These are phyloP conservation scores for Lota lota DNA, from an alignment of 2,113 vertebrate species.

Conservation along the genomic window DNA sequence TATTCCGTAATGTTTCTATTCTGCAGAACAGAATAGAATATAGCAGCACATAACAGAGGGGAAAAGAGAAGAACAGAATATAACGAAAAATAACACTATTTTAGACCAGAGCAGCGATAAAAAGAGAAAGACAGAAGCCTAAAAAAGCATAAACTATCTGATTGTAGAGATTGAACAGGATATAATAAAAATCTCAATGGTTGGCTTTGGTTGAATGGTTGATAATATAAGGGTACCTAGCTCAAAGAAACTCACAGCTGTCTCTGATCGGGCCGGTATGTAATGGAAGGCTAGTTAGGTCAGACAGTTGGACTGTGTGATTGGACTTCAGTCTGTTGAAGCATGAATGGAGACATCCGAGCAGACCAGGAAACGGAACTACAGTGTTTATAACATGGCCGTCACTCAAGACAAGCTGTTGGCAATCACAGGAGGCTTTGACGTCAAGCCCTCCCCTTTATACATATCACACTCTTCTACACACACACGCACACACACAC, in stretches of 20 bases:
- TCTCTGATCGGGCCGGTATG: not conserved
- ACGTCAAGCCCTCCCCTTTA: slow-evolving; percentile 11
- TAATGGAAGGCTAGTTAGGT: not conserved
- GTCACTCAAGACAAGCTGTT: slow-evolving; percentile 17
- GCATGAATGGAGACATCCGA: not conserved
- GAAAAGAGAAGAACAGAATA: too few relatives aligned
- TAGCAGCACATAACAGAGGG: too few relatives aligned
- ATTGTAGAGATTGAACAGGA: too few relatives aligned
- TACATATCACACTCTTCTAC: not conserved
- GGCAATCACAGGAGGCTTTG: slow-evolving; percentile 11
- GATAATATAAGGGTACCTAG: not conserved
- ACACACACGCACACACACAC: slow-evolving; percentile 2
- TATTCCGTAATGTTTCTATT: too few relatives aligned
- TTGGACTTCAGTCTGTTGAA: not conserved
- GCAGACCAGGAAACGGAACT: not conserved
- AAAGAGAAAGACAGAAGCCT: too few relatives aligned
- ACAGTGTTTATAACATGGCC: slow-evolving; percentile 7
- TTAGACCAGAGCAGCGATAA: too few relatives aligned
- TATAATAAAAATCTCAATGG: not conserved
- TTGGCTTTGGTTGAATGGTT: not conserved
- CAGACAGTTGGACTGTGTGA: not conserved
- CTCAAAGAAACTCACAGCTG: not conserved
- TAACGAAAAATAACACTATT: too few relatives aligned
- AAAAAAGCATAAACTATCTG: too few relatives aligned
- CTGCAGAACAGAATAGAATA: too few relatives aligned